Base-by-base conservation (phyloP, 1,140 invertebrate genomes). In the Delia radicum region DNA sequence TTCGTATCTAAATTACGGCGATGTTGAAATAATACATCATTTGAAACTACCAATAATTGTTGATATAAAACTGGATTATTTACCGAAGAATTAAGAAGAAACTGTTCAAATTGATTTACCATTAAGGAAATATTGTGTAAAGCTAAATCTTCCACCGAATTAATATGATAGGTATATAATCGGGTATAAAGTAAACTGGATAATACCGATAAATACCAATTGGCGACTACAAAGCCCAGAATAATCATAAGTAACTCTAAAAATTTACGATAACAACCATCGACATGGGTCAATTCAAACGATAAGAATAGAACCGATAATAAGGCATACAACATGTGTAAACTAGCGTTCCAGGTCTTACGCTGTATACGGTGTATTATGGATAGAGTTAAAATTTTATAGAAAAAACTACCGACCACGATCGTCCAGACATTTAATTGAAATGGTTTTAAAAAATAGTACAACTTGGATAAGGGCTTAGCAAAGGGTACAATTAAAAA, bases 131-230 rank as follows among this genome's bases (percentile, higher is more conserved):
- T 33, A 13, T 69, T 69, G 18, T 21, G 29, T 4, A 15, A 15
- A 42, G 37, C 12, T 15, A 69, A 13, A 21, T 69, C 65, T 12
- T 69, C 15, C n/a, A 69, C n/a, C 3, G 6, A 24, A 5, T 31
- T 1, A 0, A 69, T 69, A 15, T 33, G n/a, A 3, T 24, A 18
- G 6, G 10, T 8, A 69, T 37, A 69, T 18, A 69, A 21, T 8
- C 65, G 29, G 8, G 29, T 69, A 12, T 18, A 69, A 10, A 69
- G n/a, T 2, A 69, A n/a, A 33, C 65, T 69, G 29, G 65, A 31
- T 0, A 69, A 31, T n/a, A 69, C n/a, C 8, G 65, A 33, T 8
- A 69, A 69, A 69, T 69, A 69, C 65, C 65, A 69, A 33, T 69
- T 69, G 65, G 29, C 15, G 18, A 69, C n/a, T 2, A 69, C 65